Conservation (phyloP, 2,888 invertebrate genomes). For the Leucophenga montana region DNA sequence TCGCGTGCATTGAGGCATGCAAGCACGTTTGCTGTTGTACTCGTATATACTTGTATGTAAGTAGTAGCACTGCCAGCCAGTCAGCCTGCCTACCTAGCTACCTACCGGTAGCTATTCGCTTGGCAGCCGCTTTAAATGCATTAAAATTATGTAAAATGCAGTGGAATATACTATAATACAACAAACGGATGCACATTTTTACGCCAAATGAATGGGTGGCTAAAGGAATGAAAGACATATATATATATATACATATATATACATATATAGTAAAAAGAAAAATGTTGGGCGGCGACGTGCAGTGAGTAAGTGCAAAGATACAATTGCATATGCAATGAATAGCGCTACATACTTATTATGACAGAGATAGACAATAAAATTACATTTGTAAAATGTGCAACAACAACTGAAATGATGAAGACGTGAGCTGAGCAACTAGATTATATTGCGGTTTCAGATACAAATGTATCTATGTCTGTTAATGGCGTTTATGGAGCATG, state of each 20-base stretch:
- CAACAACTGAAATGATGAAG: too few species aligned
- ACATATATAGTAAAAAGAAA: not conserved
- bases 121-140: slow-evolving; percentile 5
- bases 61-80: not conserved
- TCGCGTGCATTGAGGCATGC: slow-evolving; percentile 13
- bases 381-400: too few species aligned
- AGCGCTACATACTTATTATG: too few species aligned
- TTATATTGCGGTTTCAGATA: too few species aligned
- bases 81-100: not conserved
- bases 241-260: too few species aligned
- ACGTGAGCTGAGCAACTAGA: too few species aligned
- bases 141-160: slow-evolving; percentile 21
- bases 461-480: too few species aligned
- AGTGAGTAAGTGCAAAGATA: too few species aligned
- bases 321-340: too few species aligned
- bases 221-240: not conserved
- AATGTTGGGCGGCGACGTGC: not conserved
- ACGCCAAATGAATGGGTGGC: not conserved
- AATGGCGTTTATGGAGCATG: too few species aligned
- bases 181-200: slow-evolving; percentile 4
- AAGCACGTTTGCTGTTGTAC: slow-evolving; percentile 8
- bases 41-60: not conserved
- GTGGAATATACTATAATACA: not conserved
- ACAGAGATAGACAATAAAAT: too few species aligned
- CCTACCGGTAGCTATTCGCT: not conserved